phyloP scores from a whole-genome alignment of 2,888 invertebrate species.

The Heliconius hortense region DNA sequence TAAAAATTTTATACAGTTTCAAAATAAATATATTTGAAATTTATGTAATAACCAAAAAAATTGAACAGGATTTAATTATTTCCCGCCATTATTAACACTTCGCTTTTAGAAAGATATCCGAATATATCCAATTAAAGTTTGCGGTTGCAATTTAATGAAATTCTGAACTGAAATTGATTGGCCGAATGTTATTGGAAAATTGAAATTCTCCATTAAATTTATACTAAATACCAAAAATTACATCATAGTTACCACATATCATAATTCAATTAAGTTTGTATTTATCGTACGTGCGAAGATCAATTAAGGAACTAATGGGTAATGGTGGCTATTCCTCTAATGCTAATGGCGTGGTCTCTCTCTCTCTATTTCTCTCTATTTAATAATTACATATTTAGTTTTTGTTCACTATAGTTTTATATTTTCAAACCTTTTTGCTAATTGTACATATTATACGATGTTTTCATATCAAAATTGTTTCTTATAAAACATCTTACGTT shows the following conservation, averaged over 20 bases:
- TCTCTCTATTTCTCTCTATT: no score
- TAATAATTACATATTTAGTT: no score
- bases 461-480: conserved; percentile 8
- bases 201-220: neutral
- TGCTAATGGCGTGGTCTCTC: no score
- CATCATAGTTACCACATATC: neutral
- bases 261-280: neutral
- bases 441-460: neutral
- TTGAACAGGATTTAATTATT: neutral
- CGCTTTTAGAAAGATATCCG: neutral
- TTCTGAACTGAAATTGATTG: neutral
- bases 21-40: neutral
- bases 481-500: conserved; percentile 13
- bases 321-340: no score
- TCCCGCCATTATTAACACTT: neutral
- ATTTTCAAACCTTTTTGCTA: neutral
- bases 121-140: neutral
- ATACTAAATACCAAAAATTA: neutral
- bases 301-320: conserved; percentile 3
- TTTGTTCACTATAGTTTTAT: neutral
- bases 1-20: no score
- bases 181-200: neutral
- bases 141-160: neutral
- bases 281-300: conserved; percentile 17
- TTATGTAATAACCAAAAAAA: neutral